A percentile compares a stretch with the other conserved stretches of the same genome.
These are phyloP conservation scores for Trileptium ribeirensis DNA, from an alignment of 2,888 invertebrate genomes.

Conservation along the genomic window DNA sequence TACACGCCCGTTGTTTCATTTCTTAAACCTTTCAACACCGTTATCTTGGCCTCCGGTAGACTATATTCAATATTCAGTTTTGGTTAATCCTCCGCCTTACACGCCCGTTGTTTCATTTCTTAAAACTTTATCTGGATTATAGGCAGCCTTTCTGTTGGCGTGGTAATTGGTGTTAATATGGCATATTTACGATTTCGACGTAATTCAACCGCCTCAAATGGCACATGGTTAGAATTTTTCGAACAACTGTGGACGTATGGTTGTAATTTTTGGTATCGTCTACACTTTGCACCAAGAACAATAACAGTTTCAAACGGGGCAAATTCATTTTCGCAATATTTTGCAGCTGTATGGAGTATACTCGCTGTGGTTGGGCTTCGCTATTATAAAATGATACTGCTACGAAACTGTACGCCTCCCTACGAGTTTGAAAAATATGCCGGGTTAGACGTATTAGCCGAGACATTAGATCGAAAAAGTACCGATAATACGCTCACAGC, in stretches of 20 bases:
- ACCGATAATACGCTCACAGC: no score
- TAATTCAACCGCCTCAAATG: no score
- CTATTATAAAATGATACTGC: background rate
- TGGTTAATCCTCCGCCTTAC: background rate
- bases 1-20: background rate
- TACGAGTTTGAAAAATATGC: background rate
- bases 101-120: background rate
- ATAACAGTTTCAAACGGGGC: background rate
- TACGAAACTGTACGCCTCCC: background rate
- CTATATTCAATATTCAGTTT: background rate
- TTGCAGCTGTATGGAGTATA: background rate
- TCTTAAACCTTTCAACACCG: background rate
- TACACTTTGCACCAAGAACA: background rate
- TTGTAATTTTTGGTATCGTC: background rate
- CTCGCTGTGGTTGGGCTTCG: background rate
- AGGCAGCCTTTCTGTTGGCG: no score
- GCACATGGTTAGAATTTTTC: no score
- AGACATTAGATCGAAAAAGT: no score
- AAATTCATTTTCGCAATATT: background rate
- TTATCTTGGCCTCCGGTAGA: background rate
- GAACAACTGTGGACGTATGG: no score
- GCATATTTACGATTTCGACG: no score
- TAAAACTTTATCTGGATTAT: no score
- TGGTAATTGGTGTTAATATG: no score
- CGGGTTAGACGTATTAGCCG: background rate